A percentile compares a stretch with the other conserved stretches of the same genome.
These are phyloP conservation scores for Hydrochoerus hydrochaeris DNA, from an alignment of 2,113 vertebrate species.

Conservation along the genomic window DNA sequence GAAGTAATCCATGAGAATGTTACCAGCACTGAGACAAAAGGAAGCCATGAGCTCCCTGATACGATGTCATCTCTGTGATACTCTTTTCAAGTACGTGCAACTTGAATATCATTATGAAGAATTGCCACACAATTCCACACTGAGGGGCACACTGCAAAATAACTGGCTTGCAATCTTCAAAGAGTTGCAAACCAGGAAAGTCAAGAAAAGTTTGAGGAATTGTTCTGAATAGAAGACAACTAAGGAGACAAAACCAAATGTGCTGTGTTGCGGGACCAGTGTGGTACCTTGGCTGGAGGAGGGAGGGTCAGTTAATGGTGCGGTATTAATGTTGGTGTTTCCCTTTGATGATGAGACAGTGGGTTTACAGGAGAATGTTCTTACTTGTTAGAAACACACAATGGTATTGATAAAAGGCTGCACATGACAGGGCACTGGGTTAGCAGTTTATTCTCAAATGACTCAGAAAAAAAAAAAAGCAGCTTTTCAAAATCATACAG, in stretches of 20 bases:
- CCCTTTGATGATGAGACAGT: neutral
- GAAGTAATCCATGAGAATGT: neutral
- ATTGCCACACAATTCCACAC: neutral
- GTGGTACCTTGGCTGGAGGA: neutral
- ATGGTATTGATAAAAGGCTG: neutral
- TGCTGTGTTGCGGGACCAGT: neutral
- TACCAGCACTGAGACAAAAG: neutral
- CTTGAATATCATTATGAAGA: neutral
- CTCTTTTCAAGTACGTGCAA: neutral
- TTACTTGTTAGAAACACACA: neutral
- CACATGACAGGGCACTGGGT: neutral
- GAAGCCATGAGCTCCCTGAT: neutral
- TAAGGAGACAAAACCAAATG: neutral
- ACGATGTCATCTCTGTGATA: neutral
- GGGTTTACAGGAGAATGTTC: neutral
- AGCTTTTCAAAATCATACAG: neutral
- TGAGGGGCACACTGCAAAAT: neutral
- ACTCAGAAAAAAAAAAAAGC: neutral
- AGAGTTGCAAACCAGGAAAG: neutral
- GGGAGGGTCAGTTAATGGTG: neutral
- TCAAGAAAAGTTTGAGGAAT: neutral
- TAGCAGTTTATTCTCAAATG: constrained; percentile 21
- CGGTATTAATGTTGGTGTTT: neutral
- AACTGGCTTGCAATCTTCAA: neutral
- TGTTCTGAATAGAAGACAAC: neutral